These are phyloP conservation scores for Sphaeramia orbicularis DNA, from an alignment of 2,797 vertebrate genomes.

Conservation along the genomic window DNA sequence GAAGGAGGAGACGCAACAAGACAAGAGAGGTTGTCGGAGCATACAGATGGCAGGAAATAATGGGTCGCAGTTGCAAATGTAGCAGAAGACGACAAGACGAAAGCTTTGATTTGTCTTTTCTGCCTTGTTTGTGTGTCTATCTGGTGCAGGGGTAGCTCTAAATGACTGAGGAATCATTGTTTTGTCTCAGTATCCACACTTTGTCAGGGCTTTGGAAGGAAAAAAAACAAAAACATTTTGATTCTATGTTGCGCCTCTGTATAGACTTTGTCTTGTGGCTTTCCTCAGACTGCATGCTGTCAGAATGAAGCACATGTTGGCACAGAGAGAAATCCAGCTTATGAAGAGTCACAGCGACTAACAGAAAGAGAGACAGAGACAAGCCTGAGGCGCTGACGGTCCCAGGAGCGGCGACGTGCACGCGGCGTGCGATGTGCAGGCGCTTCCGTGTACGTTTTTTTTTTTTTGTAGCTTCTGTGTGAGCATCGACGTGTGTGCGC, in stretches of 20 bases:
- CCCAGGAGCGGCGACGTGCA: constrained; percentile 43
- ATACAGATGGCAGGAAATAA: constrained; percentile 43
- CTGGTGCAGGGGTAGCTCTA: constrained; percentile 14
- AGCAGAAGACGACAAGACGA: constrained; percentile 28
- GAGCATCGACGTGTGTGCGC: constrained; percentile 12
- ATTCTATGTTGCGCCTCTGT: constrained; percentile 12
- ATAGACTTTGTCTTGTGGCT: constrained; percentile 16
- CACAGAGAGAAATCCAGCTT: constrained; percentile 48
- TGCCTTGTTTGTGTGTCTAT: constrained; percentile 22
- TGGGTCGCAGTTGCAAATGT: constrained; percentile 22
- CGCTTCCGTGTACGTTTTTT: too few species aligned
- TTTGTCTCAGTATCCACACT: constrained; percentile 26
- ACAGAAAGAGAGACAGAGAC: constrained; percentile 57
- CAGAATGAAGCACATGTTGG: constrained; percentile 35
- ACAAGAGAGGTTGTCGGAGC: constrained; percentile 29
- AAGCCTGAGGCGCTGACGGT: constrained; percentile 53
- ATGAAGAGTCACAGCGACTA: constrained; percentile 41
- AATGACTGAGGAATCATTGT: constrained; percentile 33
- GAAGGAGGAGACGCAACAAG: constrained; percentile 2
- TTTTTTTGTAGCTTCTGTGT: background rate
- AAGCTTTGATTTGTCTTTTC: constrained; percentile 26
- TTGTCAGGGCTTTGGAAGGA: constrained; percentile 27
- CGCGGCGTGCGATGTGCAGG: too few species aligned
- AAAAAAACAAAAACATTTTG: constrained; percentile 29
- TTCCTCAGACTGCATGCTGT: constrained; percentile 44